Evolutionary conservation across 2,113 vertebrate genomes (phyloP), one percentile per base, ranked within the genome.

Genomic region (Ceyx margarethae): DNA sequence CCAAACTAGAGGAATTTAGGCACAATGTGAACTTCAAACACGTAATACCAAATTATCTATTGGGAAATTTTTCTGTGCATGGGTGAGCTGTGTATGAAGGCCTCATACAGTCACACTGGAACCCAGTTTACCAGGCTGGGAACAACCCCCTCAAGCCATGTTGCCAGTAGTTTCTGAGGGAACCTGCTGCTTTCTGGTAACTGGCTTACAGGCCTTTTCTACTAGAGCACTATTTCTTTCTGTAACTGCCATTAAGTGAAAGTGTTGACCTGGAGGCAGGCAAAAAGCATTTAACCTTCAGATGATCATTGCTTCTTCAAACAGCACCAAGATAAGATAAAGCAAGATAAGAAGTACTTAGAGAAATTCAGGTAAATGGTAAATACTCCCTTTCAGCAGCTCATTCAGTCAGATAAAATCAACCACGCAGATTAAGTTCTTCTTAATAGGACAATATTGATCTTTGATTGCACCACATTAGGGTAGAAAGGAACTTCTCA

Each of bases 111-210:
- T 31, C 62, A 76, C 26, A 22, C 4, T n/a, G 45, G 45, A 57
- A 50, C 16, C 69, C 40, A 26, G 35, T 42, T 85, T 83, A 73
- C 50, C 66, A 35, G 56, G 15, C 56, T 40, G 69, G 16, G 65
- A 92, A 60, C 12, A 10, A 25, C 29, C 14, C n/a, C 25, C 12
- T 64, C 17, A 6, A 25, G 62, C 25, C 0, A 0, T 9, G 11
- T 17, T 72, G n/a, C 23, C 21, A 65, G 26, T 14, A 15, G 9
- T 7, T 92, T 65, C 86, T 68, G 57, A 75, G 74, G 10, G 13
- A 66, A 53, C 14, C 25, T 46, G 16, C 10, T 83, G 22, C 37
- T 75, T 67, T 67, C 37, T 67, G 1, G 0, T 60, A 60, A 43
- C 9, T 72, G 58, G 13, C 10, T 57, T 16, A 1, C 19, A 48